These are phyloP conservation scores for Ursus arctos DNA, from an alignment of 2,113 vertebrate genomes.

Conservation along the genomic window DNA sequence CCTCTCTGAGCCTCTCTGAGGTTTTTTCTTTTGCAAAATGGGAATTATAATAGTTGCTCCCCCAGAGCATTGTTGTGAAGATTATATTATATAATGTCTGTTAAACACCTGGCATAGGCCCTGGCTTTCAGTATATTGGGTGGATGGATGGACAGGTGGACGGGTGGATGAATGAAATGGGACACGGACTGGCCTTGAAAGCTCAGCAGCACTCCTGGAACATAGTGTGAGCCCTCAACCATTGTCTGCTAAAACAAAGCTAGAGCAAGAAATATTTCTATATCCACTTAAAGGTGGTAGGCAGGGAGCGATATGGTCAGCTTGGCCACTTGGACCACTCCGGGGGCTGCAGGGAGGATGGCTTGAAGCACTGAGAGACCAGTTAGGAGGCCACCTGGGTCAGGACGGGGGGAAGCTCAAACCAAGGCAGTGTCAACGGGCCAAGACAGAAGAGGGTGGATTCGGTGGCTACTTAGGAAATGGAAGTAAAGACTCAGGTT, in stretches of 20 bases:
- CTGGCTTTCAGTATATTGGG: background rate
- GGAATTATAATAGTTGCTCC: background rate
- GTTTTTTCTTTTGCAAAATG: background rate
- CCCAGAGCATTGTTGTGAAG: background rate
- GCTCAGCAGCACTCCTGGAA: background rate
- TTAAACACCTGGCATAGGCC: background rate
- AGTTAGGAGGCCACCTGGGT: background rate
- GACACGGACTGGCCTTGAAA: background rate
- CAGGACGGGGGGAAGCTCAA: background rate
- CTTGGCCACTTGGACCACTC: background rate
- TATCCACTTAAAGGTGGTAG: background rate
- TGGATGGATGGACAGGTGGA: background rate
- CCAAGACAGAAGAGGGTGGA: background rate
- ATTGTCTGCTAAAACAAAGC: background rate
- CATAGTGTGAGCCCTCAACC: background rate
- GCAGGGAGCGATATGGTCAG: background rate
- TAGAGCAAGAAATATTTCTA: background rate
- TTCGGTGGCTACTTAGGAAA: background rate
- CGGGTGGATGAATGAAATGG: background rate
- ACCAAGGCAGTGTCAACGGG: background rate
- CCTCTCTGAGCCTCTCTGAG: background rate
- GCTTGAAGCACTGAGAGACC: background rate
- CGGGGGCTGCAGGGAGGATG: background rate
- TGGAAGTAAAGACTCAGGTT: background rate
- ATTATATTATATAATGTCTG: background rate